Base-by-base conservation (phyloP, 2,888 invertebrate species). In the Mesorhabditis sp. region DNA sequence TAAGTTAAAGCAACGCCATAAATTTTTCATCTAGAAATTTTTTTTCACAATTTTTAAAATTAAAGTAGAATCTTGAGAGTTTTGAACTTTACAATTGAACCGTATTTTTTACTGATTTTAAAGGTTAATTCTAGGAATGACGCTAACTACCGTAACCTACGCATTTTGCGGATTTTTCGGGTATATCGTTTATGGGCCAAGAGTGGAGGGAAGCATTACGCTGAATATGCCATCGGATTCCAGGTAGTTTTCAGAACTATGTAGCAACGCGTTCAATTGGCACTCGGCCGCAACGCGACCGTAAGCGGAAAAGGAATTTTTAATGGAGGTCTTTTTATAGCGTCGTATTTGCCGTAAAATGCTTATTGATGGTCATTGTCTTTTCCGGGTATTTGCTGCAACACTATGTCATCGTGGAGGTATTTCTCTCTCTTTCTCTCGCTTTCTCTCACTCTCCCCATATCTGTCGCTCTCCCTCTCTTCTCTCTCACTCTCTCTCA, bases 151-250 rank as follows among this genome's bases (percentile, higher is more conserved):
- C 10, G n/a, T 50, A 13, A 50, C n/a, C n/a, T 50, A 50, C 58
- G 58, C 58, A 50, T 50, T 50, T 50, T 50, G 58, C n/a, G 58
- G 58, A 13, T 50, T 50, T 50, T 50, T 50, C n/a, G 58, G 58
- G 10, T 50, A 50, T 50, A 50, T 50, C n/a, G 58, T 50, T 50
- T 50, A 50, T n/a, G 58, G 58, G 58, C 58, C 58, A 50, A 50
- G n/a, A 50, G 58, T 50, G 7, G 10, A 50, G n/a, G 58, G 58
- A 50, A 13, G 10, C 10, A 50, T 50, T n/a, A 50, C 58, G 58
- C 58, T 50, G 10, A 50, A 50, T 50, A 50, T 50, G 58, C 10
- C 7, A 13, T 50, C 58, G 58, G 28, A 28, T 28, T 28, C 28
- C 28, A 28, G 28, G 28, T 28, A 28, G 28, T 28, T 28, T 28